Evolutionary conservation across 2,113 vertebrate genomes (phyloP).

Genomic region (Neodontobutis hainanensis): DNA sequence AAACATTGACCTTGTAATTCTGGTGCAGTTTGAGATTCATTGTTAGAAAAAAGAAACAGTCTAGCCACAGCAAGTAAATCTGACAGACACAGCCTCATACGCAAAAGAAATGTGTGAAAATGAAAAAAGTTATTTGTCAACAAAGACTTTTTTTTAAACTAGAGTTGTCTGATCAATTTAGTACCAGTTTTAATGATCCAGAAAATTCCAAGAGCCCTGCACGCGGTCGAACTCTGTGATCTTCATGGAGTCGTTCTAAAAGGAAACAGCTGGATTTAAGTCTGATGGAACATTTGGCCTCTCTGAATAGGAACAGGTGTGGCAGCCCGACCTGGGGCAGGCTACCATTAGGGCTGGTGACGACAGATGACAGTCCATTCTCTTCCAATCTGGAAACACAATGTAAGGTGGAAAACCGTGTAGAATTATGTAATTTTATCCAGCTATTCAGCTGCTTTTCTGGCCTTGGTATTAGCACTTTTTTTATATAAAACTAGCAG

Average conservation of each 20-base stretch:
- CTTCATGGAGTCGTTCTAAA: conserved; percentile 7
- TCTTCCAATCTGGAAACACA: not conserved
- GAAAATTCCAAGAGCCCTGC: not conserved
- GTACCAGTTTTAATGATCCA: not conserved
- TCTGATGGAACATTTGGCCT: conserved; percentile 44
- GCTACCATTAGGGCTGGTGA: not conserved
- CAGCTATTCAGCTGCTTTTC: conserved; percentile 5
- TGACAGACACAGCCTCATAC: no score
- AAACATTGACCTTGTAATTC: conserved; percentile 12
- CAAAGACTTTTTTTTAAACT: conserved; percentile 2
- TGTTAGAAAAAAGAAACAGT: not conserved
- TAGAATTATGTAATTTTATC: not conserved
- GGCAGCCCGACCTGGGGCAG: conserved; percentile 31
- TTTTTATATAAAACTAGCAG: no score
- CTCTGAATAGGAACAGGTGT: conserved; percentile 55
- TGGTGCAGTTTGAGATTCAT: not conserved
- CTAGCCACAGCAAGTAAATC: not conserved
- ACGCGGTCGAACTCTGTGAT: conserved; percentile 3
- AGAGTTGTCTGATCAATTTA: not conserved
- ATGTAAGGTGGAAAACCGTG: not conserved
- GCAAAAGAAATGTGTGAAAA: no score
- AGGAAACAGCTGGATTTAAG: conserved; percentile 16
- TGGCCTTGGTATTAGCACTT: no score
- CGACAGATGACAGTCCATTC: conserved; percentile 4
- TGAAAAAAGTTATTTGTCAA: not conserved